Base-by-base conservation (phyloP, 2,888 invertebrate species). In the Sicus ferrugineus region DNA sequence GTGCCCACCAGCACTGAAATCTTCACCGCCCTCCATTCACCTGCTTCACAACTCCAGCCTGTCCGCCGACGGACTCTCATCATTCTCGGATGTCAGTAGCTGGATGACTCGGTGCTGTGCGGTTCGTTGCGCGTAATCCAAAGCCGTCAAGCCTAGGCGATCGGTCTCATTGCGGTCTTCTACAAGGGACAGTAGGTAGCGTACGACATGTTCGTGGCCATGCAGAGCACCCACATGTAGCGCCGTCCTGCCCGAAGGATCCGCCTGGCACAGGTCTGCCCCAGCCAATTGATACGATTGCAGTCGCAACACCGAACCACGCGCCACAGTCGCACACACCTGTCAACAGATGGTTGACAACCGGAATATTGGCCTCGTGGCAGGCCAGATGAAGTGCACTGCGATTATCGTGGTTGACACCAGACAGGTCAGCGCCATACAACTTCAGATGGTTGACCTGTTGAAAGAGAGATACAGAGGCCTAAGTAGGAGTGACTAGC, bases 361-460 rank as follows among this genome's bases (percentile, higher is more conserved):
- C 87, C 0, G 87, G 81, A 0, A 88, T 74, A 70, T 92, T 89
- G 0, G 94, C 94, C 74, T 90, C 88, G 62, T 90, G 86, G 42
- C 92, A 91, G 0, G 96, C 95, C 68, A 94, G 88, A 78, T 96
- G 96, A 0, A 96, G 86, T 0, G 94, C 90, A 0, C 94, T 94
- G 70, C 92, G 89, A 31, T 89, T 88, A 81, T 94, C 94, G 26
- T 90, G 90, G 81, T 94, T 92, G 3, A 88, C 86, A 0, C 89
- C 88, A 7, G 92, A 91, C 2, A 95, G 87, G 79, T 94, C 90
- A 0, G 92, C 93, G 0, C 94, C 94, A 84, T 89, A 88, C 0
- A 80, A 74, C 66, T 84, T 84, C 9, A 85, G 75, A 58, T 81
- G 83, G 38, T 80, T 81, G 16, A 84, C 79, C 80, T 81, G 54